Evolutionary conservation across 1,140 invertebrate genomes (phyloP), one percentile per base, ranked within the genome.

Genomic region (Schmidtea mediterranea): DNA sequence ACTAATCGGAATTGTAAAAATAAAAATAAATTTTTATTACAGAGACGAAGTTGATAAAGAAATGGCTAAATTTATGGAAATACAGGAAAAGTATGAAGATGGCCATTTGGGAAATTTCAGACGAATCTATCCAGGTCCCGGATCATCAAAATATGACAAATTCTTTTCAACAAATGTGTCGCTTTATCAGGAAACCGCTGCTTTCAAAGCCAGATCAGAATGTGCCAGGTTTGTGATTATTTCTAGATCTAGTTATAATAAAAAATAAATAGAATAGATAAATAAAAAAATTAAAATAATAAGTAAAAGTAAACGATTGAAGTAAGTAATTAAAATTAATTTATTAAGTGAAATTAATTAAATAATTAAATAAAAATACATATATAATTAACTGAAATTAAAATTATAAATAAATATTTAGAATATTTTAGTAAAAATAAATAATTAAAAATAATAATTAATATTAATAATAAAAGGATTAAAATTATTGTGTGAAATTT

Each of bases 101-200:
- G 68, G 72, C 24, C 75, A 81, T 59, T 66, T 77, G 55, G 81
- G 81, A 22, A 75, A 77, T 55, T 80, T 74, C 57, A 67, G 76
- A 54, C 69, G 71, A 45, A 62, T 74, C 40, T 73, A 70, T 56
- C 72, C 72, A 0, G 53, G 55, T 57, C 24, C 55, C 51, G 18
- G 58, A 40, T 51, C 49, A 23, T 59, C 70, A 43, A 75, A 74
- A 56, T 79, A 79, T 58, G 69, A 73, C 43, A 69, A 71, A 47
- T 78, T 74, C 59, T 79, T 80, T 63, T 73, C 75, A 55, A 76
- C 77, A 62, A 76, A 72, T 49, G 70, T 72, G 36, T 73, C 77
- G 1, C 65, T 80, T 36, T 80, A 77, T 58, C 74, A 76, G 49
- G 76, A 77, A 54, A 82, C 78, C n/a, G 74, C 75, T 18, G 71